These are phyloP conservation scores for Halichondria panicea DNA, from an alignment of 37 sponge, comb jelly and placozoan species.

Conservation along the genomic window DNA sequence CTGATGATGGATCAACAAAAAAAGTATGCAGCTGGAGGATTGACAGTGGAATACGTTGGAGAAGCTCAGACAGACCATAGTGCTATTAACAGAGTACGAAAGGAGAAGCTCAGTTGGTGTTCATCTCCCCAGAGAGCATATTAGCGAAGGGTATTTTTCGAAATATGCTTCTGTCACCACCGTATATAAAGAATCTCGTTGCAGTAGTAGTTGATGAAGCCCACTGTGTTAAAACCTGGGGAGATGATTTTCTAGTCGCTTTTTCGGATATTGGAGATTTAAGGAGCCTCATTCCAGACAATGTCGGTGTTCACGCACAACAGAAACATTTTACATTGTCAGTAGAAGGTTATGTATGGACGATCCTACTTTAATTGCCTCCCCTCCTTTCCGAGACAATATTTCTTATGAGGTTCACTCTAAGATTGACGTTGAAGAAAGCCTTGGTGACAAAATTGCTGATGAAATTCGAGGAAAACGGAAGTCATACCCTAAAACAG, in stretches of 20 bases:
- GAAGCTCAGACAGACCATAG: too few species aligned
- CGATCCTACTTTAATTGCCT: conserved; percentile 14
- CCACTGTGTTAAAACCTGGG: conserved; percentile 65
- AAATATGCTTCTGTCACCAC: conserved; percentile 12
- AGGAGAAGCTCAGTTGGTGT: too few species aligned
- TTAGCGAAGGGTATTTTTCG: too few species aligned
- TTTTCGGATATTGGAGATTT: conserved; percentile 32
- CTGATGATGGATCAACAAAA: too few species aligned
- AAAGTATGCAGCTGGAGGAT: too few species aligned
- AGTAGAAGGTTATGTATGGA: background rate
- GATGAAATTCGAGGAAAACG: conserved; percentile 1
- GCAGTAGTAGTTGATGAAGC: conserved; percentile 52
- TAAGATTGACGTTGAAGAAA: background rate
- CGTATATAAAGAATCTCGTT: conserved; percentile 9
- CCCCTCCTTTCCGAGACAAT: conserved; percentile 34
- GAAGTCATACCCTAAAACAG: conserved; percentile 26
- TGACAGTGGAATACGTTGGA: too few species aligned
- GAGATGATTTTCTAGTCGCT: conserved; percentile 37
- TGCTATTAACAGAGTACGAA: too few species aligned
- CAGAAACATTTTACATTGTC: conserved; percentile 18
- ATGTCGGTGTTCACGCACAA: conserved; percentile 35
- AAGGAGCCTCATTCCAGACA: conserved; percentile 34
- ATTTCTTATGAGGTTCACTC: conserved; percentile 19
- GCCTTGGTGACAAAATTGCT: background rate
- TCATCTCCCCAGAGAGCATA: too few species aligned